These are phyloP conservation scores for Peromyscus melanophrys DNA, from an alignment of 2,797 vertebrate species.

Conservation along the genomic window DNA sequence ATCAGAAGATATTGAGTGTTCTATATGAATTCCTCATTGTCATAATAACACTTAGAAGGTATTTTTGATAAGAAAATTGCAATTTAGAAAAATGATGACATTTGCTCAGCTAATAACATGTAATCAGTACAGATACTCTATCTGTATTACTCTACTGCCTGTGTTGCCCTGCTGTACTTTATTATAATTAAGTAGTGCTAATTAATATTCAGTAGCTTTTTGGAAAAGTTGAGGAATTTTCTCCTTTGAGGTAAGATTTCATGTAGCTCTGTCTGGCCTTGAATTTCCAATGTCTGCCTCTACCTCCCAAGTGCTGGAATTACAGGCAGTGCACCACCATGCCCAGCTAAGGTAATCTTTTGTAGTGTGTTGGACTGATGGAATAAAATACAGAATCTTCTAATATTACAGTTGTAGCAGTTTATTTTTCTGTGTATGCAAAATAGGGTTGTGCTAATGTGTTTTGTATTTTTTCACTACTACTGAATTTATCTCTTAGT, in stretches of 20 bases:
- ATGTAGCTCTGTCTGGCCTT: not conserved
- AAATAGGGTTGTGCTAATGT: not conserved
- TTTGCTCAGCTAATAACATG: not conserved
- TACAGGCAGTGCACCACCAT: not conserved
- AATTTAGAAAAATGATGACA: slow-evolving; percentile 27
- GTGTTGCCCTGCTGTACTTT: not conserved
- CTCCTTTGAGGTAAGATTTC: not conserved
- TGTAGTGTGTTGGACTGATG: slow-evolving; percentile 11
- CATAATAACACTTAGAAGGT: not conserved
- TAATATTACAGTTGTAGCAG: slow-evolving; percentile 11
- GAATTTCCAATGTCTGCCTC: not conserved
- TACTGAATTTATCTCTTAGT: slow-evolving; percentile 45
- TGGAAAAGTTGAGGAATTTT: not conserved
- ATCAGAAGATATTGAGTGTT: slow-evolving; percentile 36
- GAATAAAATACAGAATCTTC: slow-evolving; percentile 51
- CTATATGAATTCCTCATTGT: slow-evolving; percentile 13
- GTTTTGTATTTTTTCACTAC: not conserved
- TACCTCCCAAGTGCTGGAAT: not conserved
- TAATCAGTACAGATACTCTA: not conserved
- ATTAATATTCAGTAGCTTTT: slow-evolving; percentile 51
- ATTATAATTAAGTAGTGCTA: not conserved
- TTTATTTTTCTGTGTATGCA: not conserved
- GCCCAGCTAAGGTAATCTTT: not conserved
- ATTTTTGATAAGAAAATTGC: slow-evolving; percentile 2
- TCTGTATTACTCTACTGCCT: not conserved